Evolutionary conservation across 2,113 vertebrate genomes (phyloP), one percentile per base, ranked within the genome.

Genomic region (Actinemys pallida): DNA sequence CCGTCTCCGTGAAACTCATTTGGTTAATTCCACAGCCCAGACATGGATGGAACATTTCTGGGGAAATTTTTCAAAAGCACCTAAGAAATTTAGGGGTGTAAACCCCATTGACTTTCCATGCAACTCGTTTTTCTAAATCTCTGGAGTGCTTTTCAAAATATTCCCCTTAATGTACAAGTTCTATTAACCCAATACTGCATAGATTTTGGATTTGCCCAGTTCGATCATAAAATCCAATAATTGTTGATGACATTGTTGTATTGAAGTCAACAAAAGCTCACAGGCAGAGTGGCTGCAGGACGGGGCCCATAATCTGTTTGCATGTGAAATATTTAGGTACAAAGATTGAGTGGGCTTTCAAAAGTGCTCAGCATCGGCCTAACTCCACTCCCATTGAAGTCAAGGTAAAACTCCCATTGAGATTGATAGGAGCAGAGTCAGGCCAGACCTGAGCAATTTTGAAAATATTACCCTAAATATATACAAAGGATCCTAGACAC

Each of bases 31-130:
- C 75, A 93, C 1, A 45, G 2, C 9, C 76, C 62, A 83, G 20
- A 81, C 1, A 0, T 47, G 29, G 62, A 78, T 65, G 20, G 29
- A 2, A 3, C 78, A n/a, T 3, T 85, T 65, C 29, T 14, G 88
- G 62, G 31, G 80, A 45, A 82, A 96, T 90, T 52, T 83, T 95
- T 80, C 72, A 72, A 72, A 47, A 88, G 29, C 35, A 84, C 52
- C 42, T 93, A 53, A 81, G 45, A 92, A 93, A 91, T 29, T 80
- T 29, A 39, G 84, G 29, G 56, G 10, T 8, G 49, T 80, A 93
- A 93, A 6, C 57, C 1, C 0, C n/a, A 56, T 35, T 35, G 92
- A 49, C 42, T 92, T 94, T 88, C 45, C 35, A 16, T 75, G 81
- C 84, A 91, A 89, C 59, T 72, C 6, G 86, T 81, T 35, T 16